Evolutionary conservation across 2,113 vertebrate genomes (phyloP), one percentile per base, ranked within the genome.

Genomic region (Peucedramus taeniatus): DNA sequence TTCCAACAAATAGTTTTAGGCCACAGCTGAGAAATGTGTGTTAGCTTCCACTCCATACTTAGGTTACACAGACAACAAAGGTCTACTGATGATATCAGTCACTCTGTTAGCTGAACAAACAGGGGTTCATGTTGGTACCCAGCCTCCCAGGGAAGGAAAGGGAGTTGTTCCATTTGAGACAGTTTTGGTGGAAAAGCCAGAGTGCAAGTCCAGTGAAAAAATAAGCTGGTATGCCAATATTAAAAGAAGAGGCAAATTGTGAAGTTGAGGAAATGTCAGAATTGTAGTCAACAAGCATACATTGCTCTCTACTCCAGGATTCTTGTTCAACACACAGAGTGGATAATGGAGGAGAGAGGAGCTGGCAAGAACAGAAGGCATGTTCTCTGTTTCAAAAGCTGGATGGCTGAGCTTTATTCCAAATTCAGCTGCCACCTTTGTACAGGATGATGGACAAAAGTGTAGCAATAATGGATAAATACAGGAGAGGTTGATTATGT

Each of bases 31-130:
- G 42, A 65, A 88, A 76, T 17, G 10, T 50, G 28, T 65, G 13
- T 44, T 66, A 60, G 24, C 4, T 79, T 59, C 50, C 26, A 15
- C 20, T 90, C 20, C 20, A 20, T 37, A 69, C 20, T 71, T 80
- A 45, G 10, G 23, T 77, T 51, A 45, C 7, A 20, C 1, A 51
- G 31, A 28, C 30, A 70, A 20, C 1, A 5, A 51, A 42, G 56
- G 13, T 40, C 28, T 77, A 18, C 26, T 69, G 47, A 37, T 0
- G 0, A 3, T 87, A 54, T 5, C 28, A 31, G 5, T 57, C 79
- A 49, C 21, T n/a, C 37, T 1, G 3, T 56, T 26, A 71, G 9
- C 17, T 68, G 24, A 84, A 72, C 64, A 21, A 82, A 18, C 7
- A 35, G 42, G 72, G 6, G 7, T 9, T 69, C 1, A 0, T 59